Evolutionary conservation across 1,140 invertebrate species (phyloP).

Genomic region (Streblospio benedicti): DNA sequence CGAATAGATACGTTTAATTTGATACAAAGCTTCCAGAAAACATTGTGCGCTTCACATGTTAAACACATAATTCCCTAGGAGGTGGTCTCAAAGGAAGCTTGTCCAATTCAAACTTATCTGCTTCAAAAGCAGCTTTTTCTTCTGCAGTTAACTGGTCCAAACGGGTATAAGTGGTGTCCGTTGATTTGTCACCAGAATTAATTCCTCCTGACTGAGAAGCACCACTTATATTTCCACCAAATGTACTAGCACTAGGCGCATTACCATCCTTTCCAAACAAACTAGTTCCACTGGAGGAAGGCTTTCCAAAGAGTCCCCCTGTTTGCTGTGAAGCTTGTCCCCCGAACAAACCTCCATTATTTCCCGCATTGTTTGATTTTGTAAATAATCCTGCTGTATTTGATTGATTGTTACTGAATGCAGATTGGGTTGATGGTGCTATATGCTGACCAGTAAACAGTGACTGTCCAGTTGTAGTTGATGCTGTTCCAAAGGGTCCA

Average conservation of each 20-base stretch:
- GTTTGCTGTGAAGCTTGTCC: not conserved
- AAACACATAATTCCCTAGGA: constrained; percentile 28
- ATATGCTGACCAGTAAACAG: too few relatives aligned
- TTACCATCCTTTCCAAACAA: constrained; percentile 1
- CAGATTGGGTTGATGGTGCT: too few relatives aligned
- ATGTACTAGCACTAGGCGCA: not conserved
- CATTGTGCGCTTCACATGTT: too few relatives aligned
- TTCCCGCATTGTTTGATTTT: too few relatives aligned
- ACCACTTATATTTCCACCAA: not conserved
- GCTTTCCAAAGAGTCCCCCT: constrained; percentile 1
- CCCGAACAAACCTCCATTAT: too few relatives aligned
- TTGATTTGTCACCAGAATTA: not conserved
- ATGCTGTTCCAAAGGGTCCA: too few relatives aligned
- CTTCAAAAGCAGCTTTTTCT: constrained; percentile 26
- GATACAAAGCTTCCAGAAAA: too few relatives aligned
- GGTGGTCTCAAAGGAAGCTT: constrained; percentile 30
- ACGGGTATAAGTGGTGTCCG: too few relatives aligned
- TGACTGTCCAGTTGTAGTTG: too few relatives aligned
- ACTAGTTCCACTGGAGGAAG: not conserved
- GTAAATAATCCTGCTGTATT: too few relatives aligned
- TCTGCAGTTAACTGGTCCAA: constrained; percentile 23
- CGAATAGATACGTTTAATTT: too few relatives aligned
- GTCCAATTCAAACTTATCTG: constrained; percentile 26
- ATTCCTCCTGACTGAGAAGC: not conserved
- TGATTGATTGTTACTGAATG: too few relatives aligned